Percentiles rank a stretch among this genome's conserved stretches.
These are phyloP conservation scores for Semotilus atromaculatus DNA, from an alignment of 2,797 vertebrate species.

Conservation along the genomic window DNA sequence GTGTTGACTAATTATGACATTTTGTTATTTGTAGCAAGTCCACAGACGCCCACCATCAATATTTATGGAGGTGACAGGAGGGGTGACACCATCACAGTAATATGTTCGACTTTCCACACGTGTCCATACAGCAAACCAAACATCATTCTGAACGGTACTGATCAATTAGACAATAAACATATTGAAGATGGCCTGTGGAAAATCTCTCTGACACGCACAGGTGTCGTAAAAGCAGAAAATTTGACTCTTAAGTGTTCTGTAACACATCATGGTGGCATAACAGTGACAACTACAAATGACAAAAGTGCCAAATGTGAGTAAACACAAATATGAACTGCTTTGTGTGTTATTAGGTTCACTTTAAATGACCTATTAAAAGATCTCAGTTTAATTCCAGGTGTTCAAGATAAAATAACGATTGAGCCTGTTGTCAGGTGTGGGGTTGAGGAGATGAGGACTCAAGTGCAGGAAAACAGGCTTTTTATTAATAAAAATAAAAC, in stretches of 20 bases:
- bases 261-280: constrained; percentile 1
- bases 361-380: not conserved
- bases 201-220: constrained; percentile 27
- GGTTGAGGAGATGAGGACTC: too few species aligned
- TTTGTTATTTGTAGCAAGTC: too few species aligned
- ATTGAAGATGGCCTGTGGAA: not conserved
- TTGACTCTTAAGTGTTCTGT: not conserved
- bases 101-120: constrained; percentile 1
- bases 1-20: too few species aligned
- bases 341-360: not conserved
- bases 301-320: constrained; percentile 38
- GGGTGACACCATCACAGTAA: not conserved
- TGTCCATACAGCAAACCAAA: constrained; percentile 16
- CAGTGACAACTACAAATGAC: not conserved
- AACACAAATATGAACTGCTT: not conserved
- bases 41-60: not conserved
- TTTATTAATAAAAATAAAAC: too few species aligned
- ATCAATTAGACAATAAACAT: fast-evolving
- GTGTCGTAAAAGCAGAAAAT: constrained; percentile 20
- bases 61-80: constrained; percentile 6
- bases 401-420: constrained; percentile 61
- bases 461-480: too few species aligned
- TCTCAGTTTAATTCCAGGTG: constrained; percentile 58
- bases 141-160: constrained; percentile 23
- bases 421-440: too few species aligned